These are phyloP conservation scores for Eumacrocentrus americanus DNA, from an alignment of 2,888 invertebrate species.

Conservation along the genomic window DNA sequence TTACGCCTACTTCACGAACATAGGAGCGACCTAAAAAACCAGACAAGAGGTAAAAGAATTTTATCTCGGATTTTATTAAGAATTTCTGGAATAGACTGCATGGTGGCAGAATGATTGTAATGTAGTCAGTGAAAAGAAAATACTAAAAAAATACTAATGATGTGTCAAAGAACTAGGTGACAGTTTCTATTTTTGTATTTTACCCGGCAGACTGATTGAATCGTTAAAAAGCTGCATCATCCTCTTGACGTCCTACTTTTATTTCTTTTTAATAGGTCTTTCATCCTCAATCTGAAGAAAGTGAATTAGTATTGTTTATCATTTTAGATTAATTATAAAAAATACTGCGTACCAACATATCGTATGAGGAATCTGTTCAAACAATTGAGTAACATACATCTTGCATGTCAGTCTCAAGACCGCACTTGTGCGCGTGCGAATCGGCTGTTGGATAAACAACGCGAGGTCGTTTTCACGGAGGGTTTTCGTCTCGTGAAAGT, in stretches of 20 bases:
- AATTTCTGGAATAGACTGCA: neutral
- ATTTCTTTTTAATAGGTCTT: too few species aligned
- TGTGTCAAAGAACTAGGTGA: slow-evolving; percentile 38
- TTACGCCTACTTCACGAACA: slow-evolving; percentile 11
- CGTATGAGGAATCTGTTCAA: too few species aligned
- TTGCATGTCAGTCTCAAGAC: neutral
- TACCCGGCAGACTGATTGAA: slow-evolving; percentile 22
- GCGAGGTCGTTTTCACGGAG: neutral
- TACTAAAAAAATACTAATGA: slow-evolving; percentile 12
- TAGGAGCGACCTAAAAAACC: slow-evolving; percentile 7
- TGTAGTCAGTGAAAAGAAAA: neutral
- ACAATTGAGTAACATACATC: neutral
- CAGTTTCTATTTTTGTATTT: slow-evolving; percentile 43
- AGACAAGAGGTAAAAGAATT: neutral
- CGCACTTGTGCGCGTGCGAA: neutral
- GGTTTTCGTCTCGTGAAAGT: slow-evolving; percentile 10
- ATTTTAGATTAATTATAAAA: too few species aligned
- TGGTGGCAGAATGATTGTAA: slow-evolving; percentile 13
- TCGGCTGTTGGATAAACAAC: neutral
- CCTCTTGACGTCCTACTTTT: too few species aligned
- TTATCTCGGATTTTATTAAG: slow-evolving; percentile 7
- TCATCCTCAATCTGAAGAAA: too few species aligned
- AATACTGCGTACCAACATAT: too few species aligned
- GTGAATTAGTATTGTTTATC: too few species aligned
- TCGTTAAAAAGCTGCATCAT: too few species aligned